Evolutionary conservation across 2,888 invertebrate species (phyloP).

Genomic region (Trichopoda pennipes): DNA sequence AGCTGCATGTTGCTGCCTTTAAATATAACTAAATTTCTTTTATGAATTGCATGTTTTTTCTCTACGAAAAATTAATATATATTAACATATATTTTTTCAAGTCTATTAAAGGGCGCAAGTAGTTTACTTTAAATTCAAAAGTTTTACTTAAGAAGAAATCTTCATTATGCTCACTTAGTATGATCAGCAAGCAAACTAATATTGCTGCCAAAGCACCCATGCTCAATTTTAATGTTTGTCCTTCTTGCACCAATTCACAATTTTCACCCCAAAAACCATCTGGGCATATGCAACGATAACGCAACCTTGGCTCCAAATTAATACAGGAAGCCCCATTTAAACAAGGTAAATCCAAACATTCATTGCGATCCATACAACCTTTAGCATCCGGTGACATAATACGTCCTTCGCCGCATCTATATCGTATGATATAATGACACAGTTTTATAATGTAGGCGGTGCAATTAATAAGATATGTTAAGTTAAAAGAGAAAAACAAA

Average conservation of each 20-base stretch:
- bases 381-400: constrained; percentile 94
- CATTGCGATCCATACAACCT: constrained; percentile 97
- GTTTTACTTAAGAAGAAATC: constrained; percentile 29
- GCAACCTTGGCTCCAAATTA: constrained; percentile 93
- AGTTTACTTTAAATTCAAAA: constrained; percentile 37
- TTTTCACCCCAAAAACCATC: constrained; percentile 97
- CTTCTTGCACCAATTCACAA: constrained; percentile 96
- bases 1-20: background rate
- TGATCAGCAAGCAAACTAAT: constrained; percentile 97
- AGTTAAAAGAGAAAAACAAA: constrained; percentile 36
- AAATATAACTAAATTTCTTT: background rate
- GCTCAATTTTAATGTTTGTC: constrained; percentile 96
- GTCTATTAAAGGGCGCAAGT: constrained; percentile 46
- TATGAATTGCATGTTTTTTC: background rate
- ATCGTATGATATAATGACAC: constrained; percentile 26
- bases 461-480: constrained; percentile 23
- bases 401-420: constrained; percentile 95
- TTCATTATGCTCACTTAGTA: constrained; percentile 91
- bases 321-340: constrained; percentile 95
- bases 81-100: background rate
- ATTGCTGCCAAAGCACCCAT: constrained; percentile 98
- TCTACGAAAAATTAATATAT: background rate
- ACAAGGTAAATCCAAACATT: constrained; percentile 96
- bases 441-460: background rate
- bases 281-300: constrained; percentile 93